phyloP scores from a whole-genome alignment of 2,113 vertebrate species.

The Entelurus aequoreus region DNA sequence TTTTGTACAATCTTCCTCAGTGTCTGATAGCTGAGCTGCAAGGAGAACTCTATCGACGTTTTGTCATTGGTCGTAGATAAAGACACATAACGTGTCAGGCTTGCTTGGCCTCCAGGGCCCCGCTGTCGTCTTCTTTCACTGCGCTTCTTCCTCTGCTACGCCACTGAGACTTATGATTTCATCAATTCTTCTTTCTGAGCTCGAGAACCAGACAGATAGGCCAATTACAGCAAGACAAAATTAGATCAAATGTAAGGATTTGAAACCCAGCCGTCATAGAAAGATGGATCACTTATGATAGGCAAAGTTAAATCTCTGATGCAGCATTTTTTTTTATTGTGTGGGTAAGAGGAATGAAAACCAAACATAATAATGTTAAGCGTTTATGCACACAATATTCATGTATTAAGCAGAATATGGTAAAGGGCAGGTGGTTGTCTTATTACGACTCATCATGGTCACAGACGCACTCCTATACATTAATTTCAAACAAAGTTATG shows the following conservation, averaged over 20 bases:
- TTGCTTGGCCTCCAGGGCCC: slow-evolving; percentile 42
- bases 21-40: slow-evolving; percentile 33
- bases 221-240: slow-evolving; percentile 56
- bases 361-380: slow-evolving; percentile 25
- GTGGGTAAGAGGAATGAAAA: slow-evolving; percentile 33
- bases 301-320: slow-evolving; percentile 34
- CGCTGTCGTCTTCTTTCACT: slow-evolving; percentile 40
- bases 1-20: slow-evolving; percentile 27
- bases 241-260: slow-evolving; percentile 48
- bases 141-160: slow-evolving; percentile 16
- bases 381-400: neutral
- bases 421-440: too few relatives aligned
- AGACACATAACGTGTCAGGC: slow-evolving; percentile 50
- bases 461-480: too few relatives aligned
- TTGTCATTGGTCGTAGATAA: slow-evolving; percentile 57
- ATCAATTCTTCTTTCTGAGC: slow-evolving; percentile 51
- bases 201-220: slow-evolving; percentile 54
- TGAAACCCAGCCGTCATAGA: slow-evolving; percentile 43
- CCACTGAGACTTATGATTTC: slow-evolving; percentile 49
- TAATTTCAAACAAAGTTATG: too few relatives aligned
- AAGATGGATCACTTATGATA: slow-evolving; percentile 54
- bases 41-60: slow-evolving; percentile 44
- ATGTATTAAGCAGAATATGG: too few relatives aligned
- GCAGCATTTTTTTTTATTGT: slow-evolving; percentile 31
- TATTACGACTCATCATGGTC: too few relatives aligned